Percentiles rank a stretch among this genome's conserved stretches.
phyloP scores from a whole-genome alignment of 2,797 vertebrate genomes.

The Enteromius unitaeniatus region DNA sequence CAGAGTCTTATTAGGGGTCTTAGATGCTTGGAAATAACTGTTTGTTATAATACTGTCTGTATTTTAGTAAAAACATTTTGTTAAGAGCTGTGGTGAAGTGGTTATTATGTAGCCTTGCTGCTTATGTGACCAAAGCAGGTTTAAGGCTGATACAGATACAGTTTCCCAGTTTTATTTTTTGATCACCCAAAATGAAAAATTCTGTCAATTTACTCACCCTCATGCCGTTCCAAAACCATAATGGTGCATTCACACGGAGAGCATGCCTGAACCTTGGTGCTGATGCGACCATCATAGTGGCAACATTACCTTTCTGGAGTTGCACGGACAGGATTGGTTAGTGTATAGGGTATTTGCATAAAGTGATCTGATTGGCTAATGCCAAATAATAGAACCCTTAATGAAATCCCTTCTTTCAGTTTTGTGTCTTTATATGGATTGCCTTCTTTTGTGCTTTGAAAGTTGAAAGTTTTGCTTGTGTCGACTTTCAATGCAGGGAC shows the following conservation, averaged over 20 bases:
- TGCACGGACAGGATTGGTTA: no score
- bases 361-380: no score
- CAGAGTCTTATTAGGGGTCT: not conserved
- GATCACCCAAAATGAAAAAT: not conserved
- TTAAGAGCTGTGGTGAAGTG: not conserved
- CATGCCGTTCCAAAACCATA: not conserved
- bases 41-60: not conserved
- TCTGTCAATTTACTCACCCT: not conserved
- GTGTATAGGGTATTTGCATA: no score
- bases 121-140: not conserved
- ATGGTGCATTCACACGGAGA: no score
- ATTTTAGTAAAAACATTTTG: not conserved
- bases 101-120: conserved; percentile 1
- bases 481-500: no score
- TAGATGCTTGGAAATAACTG: not conserved
- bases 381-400: not conserved
- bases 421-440: no score
- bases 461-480: no score
- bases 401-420: no score
- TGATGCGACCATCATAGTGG: no score
- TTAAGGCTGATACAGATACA: not conserved
- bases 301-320: no score
- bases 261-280: no score
- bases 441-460: no score
- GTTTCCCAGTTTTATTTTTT: not conserved